These are phyloP conservation scores for Scelioninae gen. 1 DNA, from an alignment of 2,888 invertebrate species.

Conservation along the genomic window DNA sequence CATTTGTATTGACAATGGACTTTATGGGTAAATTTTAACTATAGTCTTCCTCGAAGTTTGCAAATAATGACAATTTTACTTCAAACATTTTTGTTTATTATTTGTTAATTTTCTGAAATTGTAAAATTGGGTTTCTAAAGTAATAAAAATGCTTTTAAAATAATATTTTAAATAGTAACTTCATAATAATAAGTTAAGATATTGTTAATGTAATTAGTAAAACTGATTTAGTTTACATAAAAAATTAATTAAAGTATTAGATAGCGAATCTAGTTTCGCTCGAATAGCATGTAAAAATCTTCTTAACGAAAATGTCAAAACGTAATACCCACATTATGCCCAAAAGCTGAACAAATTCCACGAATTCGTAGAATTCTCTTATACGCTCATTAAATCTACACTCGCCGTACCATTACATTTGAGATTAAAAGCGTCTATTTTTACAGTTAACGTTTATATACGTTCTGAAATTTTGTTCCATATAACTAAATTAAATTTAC, in stretches of 20 bases:
- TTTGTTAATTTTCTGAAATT: no score
- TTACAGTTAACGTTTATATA: slow-evolving; percentile 39
- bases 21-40: no score
- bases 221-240: not conserved
- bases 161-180: no score
- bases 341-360: slow-evolving; percentile 21
- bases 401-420: slow-evolving; percentile 27
- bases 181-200: no score
- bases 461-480: slow-evolving; percentile 30
- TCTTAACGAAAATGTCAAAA: slow-evolving; percentile 2
- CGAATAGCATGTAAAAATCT: not conserved
- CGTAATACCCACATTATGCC: not conserved
- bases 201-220: not conserved
- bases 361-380: slow-evolving; percentile 35
- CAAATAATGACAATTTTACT: no score
- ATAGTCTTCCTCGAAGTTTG: no score
- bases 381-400: slow-evolving; percentile 41
- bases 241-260: not conserved
- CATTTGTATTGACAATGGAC: no score
- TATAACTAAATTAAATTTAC: slow-evolving; percentile 52
- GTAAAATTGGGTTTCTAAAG: no score
- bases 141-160: no score
- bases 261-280: not conserved
- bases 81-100: no score
- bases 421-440: slow-evolving; percentile 41